A percentile compares a stretch with the other conserved stretches of the same genome.
Evolutionary conservation across 2,113 vertebrate genomes (phyloP).

Genomic region (Proterorhinus semilunaris): DNA sequence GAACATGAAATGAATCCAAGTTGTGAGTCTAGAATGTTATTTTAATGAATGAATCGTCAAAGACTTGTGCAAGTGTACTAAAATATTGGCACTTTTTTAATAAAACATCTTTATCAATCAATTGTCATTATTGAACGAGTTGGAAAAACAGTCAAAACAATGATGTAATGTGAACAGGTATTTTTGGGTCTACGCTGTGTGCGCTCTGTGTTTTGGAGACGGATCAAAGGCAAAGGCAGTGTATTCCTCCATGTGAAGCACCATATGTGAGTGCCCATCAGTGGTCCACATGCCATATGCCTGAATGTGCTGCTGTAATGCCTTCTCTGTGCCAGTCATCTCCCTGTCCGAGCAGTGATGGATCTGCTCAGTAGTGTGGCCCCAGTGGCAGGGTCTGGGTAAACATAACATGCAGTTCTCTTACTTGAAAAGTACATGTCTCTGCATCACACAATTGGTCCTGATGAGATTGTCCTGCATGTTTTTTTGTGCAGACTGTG

Average conservation of each 20-base stretch:
- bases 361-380: constrained; percentile 45
- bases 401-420: neutral
- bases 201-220: constrained; percentile 64
- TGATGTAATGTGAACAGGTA: constrained; percentile 42
- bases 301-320: constrained; percentile 74
- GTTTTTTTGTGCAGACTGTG: constrained; percentile 17
- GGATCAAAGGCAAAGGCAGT: constrained; percentile 64
- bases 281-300: constrained; percentile 76
- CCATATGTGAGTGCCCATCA: constrained; percentile 77
- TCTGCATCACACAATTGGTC: neutral
- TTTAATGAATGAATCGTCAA: too few relatives aligned
- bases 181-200: constrained; percentile 50
- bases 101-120: neutral
- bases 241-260: constrained; percentile 61
- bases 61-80: neutral
- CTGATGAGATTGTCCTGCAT: constrained; percentile 11
- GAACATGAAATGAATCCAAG: too few relatives aligned
- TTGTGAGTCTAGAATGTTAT: too few relatives aligned
- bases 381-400: constrained; percentile 8
- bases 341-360: constrained; percentile 47
- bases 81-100: neutral
- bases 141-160: constrained; percentile 22
- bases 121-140: neutral
- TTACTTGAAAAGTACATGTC: neutral
- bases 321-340: constrained; percentile 68